Base-by-base conservation (phyloP, 2,888 invertebrate genomes). In the Lepidocyrtoides sp. region DNA sequence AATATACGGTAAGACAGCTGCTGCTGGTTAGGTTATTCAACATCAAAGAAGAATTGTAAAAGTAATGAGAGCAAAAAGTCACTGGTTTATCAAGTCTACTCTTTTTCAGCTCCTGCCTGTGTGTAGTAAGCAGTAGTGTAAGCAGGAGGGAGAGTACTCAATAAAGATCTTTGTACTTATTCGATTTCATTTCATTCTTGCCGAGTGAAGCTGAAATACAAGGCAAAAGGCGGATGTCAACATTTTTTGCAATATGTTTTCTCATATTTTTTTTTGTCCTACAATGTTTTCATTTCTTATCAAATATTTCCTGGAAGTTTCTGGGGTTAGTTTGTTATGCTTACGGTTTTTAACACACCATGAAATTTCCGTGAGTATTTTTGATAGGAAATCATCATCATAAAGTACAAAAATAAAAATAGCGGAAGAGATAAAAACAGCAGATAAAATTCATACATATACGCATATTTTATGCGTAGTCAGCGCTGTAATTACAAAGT, bases 1-100 rank as follows among this genome's bases (percentile, higher is more conserved):
- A 82, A 82, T 57, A 82, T 63, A 63, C 44, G 82, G 60, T 44
- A 66, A 14, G 63, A 63, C 63, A 63, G 36, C 36, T 36, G 36
- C 36, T 36, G 57, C 82, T 82, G 82, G 82, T 17, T 36, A 23
- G 26, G 44, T 14, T 41, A 63, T 23, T 63, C 63, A 41, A 41
- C 63, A 44, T 82, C 82, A 60, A 60, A 32, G 26, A 60, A 36
- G 29, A 36, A 48, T 51, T 48, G 54, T 17, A 1, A 72, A 36
- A 41, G 17, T 41, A 77, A 51, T 32, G 54, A 17, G 57, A 72
- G 20, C 51, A 72, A 17, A 26, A 20, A 48, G 14, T 66, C 66
- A 32, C 66, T 66, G 32, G n/a, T 66, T 32, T 32, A 66, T 66
- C n/a, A 29, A 57, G 57, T 57, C 23, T 48, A 2, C 7, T 2